phyloP scores from a whole-genome alignment of 2,888 invertebrate genomes.

The Hypselothyrea guttata region DNA sequence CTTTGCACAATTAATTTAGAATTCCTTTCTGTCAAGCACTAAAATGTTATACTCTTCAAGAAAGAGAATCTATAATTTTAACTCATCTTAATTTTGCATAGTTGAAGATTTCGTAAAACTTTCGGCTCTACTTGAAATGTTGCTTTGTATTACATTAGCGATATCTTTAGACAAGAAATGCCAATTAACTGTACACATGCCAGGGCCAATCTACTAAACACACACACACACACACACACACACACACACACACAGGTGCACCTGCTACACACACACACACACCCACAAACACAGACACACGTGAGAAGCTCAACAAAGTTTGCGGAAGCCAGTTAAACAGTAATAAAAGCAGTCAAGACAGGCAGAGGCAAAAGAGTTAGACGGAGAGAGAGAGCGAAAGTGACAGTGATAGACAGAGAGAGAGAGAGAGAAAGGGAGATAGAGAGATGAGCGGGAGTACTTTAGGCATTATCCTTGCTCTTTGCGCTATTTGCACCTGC shows the following conservation, averaged over 20 bases:
- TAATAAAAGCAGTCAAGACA: constrained; percentile 36
- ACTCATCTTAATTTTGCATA: no score
- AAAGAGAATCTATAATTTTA: no score
- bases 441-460: constrained; percentile 4
- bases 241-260: constrained; percentile 6
- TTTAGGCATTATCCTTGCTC: constrained; percentile 43
- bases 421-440: background rate
- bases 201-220: constrained; percentile 1
- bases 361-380: background rate
- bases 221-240: background rate
- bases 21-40: no score
- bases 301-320: constrained; percentile 40
- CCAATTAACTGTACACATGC: constrained; percentile 37
- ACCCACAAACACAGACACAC: constrained; percentile 7
- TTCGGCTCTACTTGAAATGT: no score
- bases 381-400: background rate
- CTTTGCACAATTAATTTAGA: no score
- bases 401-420: background rate
- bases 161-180: constrained; percentile 7
- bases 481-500: constrained; percentile 60
- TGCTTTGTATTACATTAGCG: no score
- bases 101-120: no score
- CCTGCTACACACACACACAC: constrained; percentile 1
- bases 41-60: no score
- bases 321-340: constrained; percentile 40